Conservation (phyloP, 2,113 vertebrate species). For the Lucifuga dentata region DNA sequence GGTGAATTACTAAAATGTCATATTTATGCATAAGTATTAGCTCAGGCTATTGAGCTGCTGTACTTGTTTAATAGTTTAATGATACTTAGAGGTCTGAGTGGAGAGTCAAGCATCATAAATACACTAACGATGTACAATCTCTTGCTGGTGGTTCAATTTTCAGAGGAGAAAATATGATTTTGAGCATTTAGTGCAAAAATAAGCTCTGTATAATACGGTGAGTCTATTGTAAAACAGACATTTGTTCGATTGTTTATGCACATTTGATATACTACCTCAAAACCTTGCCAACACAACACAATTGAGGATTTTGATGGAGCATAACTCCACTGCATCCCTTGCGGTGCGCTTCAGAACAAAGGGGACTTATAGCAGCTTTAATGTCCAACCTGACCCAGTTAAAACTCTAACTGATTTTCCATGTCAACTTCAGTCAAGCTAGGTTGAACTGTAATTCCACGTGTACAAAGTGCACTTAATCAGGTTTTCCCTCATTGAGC, state of each 20-base stretch:
- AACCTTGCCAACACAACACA: background rate
- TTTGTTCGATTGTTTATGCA: background rate
- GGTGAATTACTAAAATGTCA: too few relatives aligned
- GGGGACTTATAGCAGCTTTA: conserved; percentile 21
- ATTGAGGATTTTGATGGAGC: background rate
- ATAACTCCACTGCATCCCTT: conserved; percentile 6
- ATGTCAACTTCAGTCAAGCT: conserved; percentile 59
- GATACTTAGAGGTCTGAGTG: too few relatives aligned
- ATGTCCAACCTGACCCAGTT: conserved; percentile 69
- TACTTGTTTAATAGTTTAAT: too few relatives aligned
- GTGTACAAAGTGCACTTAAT: conserved; percentile 56
- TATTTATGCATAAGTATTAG: too few relatives aligned
- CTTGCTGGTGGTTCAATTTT: too few relatives aligned
- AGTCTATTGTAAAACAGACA: conserved; percentile 10
- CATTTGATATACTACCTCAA: conserved; percentile 1
- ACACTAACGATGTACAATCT: too few relatives aligned
- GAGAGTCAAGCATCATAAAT: too few relatives aligned
- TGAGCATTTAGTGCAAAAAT: too few relatives aligned
- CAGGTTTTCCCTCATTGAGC: conserved; percentile 27
- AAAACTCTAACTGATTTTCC: conserved; percentile 66
- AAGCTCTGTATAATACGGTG: background rate
- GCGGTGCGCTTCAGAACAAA: conserved; percentile 2
- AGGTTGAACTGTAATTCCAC: conserved; percentile 54
- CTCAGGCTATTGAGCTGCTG: too few relatives aligned
- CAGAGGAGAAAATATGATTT: too few relatives aligned